Conservation (phyloP, 53 echinoderm and acorn worm genomes). For the Apostichopus leukothele region DNA sequence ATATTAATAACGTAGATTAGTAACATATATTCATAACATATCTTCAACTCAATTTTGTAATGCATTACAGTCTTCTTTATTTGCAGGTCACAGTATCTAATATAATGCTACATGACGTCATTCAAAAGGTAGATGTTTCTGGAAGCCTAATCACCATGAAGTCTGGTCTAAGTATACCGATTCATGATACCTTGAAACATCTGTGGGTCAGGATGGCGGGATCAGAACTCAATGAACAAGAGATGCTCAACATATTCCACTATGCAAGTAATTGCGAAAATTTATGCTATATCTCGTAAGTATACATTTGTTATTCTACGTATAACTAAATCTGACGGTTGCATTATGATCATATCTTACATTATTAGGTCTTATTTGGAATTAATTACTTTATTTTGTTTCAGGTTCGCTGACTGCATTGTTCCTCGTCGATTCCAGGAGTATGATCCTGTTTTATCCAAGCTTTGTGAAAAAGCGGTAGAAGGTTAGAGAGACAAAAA, state of each 20-base stretch:
- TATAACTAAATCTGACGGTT: not conserved
- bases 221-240: not conserved
- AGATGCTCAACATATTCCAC: not conserved
- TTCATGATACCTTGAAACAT: not conserved
- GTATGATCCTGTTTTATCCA: not conserved
- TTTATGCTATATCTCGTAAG: not conserved
- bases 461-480: not conserved
- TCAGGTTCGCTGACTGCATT: not conserved
- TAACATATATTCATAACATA: not conserved
- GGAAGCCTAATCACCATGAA: not conserved
- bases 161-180: not conserved
- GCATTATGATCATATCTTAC: not conserved
- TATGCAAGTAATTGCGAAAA: not conserved
- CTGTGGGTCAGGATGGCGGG: not conserved
- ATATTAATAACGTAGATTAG: not conserved
- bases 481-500: not conserved
- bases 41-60: not conserved
- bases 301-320: not conserved
- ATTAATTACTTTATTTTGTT: not conserved
- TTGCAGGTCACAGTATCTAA: not conserved
- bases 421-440: not conserved
- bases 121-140: not conserved
- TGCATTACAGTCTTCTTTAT: not conserved
- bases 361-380: not conserved
- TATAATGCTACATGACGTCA: not conserved